A percentile compares a stretch with the other conserved stretches of the same genome.
Evolutionary conservation across 2,113 vertebrate genomes (phyloP).

Genomic region (Herpetotheres cachinnans): DNA sequence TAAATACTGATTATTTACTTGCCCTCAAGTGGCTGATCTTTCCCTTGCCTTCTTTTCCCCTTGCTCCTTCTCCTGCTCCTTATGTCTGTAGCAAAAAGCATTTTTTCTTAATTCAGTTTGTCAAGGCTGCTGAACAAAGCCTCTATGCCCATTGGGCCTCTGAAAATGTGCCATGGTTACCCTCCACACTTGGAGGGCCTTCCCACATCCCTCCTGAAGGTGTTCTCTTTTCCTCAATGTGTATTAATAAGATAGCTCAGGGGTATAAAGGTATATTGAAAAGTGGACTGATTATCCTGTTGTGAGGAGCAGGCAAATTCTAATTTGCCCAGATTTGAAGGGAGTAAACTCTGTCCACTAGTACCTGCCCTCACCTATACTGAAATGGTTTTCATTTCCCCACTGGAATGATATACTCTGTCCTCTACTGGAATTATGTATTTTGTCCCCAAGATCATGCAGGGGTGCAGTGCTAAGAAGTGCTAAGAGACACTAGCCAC

Average conservation of each 20-base stretch:
- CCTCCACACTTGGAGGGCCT: neutral
- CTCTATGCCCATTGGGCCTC: neutral
- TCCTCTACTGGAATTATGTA: neutral
- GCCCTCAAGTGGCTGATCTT: neutral
- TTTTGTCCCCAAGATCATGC: neutral
- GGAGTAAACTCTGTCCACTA: neutral
- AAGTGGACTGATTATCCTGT: neutral
- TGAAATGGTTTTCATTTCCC: neutral
- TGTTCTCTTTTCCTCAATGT: neutral
- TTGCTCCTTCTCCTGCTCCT: neutral
- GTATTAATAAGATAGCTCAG: neutral
- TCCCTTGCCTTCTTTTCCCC: neutral
- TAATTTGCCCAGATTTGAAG: neutral
- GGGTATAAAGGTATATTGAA: neutral
- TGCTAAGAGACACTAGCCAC: neutral
- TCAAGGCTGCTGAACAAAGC: neutral
- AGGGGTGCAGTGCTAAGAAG: neutral
- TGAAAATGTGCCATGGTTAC: neutral
- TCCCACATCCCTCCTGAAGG: neutral
- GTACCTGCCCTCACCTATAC: neutral
- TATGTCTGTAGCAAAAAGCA: neutral
- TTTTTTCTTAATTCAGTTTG: neutral
- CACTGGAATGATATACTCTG: neutral
- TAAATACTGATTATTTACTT: neutral
- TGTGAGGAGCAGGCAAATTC: neutral